Evolutionary conservation across 2,888 invertebrate genomes (phyloP).

Genomic region (Trichopria drosophilae): DNA sequence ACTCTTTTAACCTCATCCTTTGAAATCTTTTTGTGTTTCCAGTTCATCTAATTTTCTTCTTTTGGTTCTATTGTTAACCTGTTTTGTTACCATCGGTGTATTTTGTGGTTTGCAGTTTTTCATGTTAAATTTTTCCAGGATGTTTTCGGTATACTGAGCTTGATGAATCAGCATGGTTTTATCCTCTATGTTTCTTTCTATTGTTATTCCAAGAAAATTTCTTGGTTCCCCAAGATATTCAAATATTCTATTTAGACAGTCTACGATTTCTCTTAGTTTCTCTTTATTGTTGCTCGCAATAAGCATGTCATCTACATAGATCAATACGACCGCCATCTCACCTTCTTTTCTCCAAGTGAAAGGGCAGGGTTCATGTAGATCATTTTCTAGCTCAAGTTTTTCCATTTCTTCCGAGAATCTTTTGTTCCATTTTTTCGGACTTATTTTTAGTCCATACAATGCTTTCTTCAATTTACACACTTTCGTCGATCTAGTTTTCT

Average conservation of each 20-base stretch:
- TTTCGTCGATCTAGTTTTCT: conserved; percentile 8
- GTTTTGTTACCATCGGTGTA: conserved; percentile 32
- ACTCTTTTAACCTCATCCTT: conserved; percentile 10
- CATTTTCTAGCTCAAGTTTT: conserved; percentile 24
- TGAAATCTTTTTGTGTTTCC: conserved; percentile 4
- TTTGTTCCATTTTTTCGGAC: conserved; percentile 22
- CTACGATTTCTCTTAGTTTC: conserved; percentile 28
- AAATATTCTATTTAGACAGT: conserved; percentile 22
- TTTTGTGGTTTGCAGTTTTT: conserved; percentile 19
- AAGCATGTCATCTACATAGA: conserved; percentile 35
- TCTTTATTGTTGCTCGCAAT: conserved; percentile 27
- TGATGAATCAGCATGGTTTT: conserved; percentile 21
- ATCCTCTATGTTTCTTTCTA: no score
- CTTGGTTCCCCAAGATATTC: conserved; percentile 29
- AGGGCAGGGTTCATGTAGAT: conserved; percentile 22
- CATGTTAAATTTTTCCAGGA: conserved; percentile 31
- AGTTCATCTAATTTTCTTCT: conserved; percentile 7
- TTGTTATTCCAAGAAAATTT: conserved; percentile 17
- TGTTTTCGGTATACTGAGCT: conserved; percentile 20
- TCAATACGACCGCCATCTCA: conserved; percentile 21
- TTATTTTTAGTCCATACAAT: conserved; percentile 23
- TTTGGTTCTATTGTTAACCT: conserved; percentile 22
- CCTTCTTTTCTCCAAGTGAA: conserved; percentile 29
- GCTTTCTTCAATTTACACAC: conserved; percentile 25
- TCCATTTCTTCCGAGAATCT: conserved; percentile 20